Evolutionary conservation across 2,888 invertebrate genomes (phyloP).

Genomic region (Tenthredo distinguenda): DNA sequence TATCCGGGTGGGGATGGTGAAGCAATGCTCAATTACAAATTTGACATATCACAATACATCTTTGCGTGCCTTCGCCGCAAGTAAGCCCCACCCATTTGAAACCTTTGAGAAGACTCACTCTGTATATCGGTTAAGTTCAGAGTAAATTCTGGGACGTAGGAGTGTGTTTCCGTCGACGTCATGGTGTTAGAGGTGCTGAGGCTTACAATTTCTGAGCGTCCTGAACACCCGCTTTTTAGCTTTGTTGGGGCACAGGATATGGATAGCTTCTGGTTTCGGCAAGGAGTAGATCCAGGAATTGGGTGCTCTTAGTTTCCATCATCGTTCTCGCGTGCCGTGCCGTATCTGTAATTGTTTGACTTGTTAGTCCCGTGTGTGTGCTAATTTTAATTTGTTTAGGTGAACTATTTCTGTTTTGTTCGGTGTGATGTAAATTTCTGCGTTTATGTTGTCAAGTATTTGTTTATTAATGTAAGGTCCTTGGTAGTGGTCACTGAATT

Average conservation of each 20-base stretch:
- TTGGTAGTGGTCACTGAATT: constrained; percentile 9
- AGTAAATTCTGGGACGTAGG: not conserved
- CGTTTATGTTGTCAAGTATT: not conserved
- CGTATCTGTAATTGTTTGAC: no score
- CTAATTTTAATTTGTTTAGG: constrained; percentile 22
- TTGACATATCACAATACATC: no score
- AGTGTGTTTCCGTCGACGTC: not conserved
- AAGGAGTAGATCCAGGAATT: not conserved
- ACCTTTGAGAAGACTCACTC: no score
- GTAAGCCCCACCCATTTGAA: no score
- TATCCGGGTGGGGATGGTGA: no score
- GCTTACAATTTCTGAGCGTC: not conserved
- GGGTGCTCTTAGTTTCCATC: not conserved
- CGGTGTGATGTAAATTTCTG: constrained; percentile 10
- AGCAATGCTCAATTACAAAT: no score
- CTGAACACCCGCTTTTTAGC: not conserved
- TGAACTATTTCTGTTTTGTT: constrained; percentile 31
- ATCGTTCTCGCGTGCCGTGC: no score
- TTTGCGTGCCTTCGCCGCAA: no score
- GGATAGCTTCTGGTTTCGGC: not conserved
- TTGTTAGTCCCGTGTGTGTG: not conserved
- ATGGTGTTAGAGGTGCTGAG: not conserved
- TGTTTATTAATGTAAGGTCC: not conserved
- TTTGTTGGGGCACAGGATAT: not conserved
- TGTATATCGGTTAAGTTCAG: not conserved